Evolutionary conservation across 2,888 invertebrate genomes (phyloP).

Genomic region (Ecdyonurus torrentis): DNA sequence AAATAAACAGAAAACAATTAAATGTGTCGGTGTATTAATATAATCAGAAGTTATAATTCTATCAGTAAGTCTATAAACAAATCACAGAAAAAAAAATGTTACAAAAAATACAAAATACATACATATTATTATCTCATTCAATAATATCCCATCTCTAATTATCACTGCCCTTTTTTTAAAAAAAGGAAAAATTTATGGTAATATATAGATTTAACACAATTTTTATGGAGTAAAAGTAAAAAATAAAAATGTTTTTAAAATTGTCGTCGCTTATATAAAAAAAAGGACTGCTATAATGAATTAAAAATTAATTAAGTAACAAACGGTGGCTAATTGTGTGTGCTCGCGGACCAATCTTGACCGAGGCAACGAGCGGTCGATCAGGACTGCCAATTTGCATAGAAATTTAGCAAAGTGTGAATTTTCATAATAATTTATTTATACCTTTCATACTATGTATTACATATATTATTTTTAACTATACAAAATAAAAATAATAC

Average conservation of each 20-base stretch:
- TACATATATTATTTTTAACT: too few relatives aligned
- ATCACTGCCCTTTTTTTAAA: slow-evolving; percentile 1
- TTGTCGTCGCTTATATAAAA: background rate
- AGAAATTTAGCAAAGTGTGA: background rate
- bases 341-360: background rate
- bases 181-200: background rate
- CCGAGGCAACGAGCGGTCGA: slow-evolving; percentile 1
- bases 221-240: background rate
- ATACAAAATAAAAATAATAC: too few relatives aligned
- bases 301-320: background rate
- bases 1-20: too few relatives aligned
- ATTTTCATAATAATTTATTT: background rate
- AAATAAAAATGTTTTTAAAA: background rate
- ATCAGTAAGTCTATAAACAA: background rate
- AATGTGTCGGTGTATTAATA: background rate
- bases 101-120: too few relatives aligned
- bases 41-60: background rate
- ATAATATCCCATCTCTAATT: background rate
- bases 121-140: background rate
- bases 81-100: background rate
- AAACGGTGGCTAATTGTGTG: slow-evolving; percentile 2
- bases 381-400: background rate
- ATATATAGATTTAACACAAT: background rate
- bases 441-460: too few relatives aligned
- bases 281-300: background rate